Conservation (phyloP, 2,113 vertebrate species). For the Eubucco bourcierii region DNA sequence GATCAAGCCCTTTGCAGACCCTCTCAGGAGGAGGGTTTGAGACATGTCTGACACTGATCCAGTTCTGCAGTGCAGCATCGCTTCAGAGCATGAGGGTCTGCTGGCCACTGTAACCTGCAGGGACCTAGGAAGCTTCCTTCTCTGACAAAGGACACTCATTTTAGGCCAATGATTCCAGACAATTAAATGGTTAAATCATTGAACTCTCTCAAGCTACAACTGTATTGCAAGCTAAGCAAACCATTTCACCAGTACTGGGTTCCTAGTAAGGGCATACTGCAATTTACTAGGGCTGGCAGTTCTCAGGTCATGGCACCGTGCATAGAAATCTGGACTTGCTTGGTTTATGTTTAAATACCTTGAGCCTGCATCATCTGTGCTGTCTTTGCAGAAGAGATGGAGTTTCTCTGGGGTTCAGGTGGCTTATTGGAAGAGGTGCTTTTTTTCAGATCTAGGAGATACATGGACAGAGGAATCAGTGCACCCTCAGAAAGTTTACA, state of each 20-base stretch:
- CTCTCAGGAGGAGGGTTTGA: background rate
- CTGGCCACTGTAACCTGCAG: fast-evolving
- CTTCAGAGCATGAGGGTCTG: fast-evolving
- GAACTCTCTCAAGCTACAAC: background rate
- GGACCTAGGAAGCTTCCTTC: background rate
- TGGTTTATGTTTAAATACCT: background rate
- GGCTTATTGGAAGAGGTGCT: background rate
- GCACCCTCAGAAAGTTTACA: too few relatives aligned
- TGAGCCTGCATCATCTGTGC: background rate
- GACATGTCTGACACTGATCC: background rate
- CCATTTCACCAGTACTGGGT: background rate
- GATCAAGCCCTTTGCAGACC: background rate
- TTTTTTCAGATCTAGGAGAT: background rate
- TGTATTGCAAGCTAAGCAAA: background rate
- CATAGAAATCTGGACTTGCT: background rate
- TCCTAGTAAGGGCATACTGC: background rate
- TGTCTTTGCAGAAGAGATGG: background rate
- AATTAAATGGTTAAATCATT: background rate
- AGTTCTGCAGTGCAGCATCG: background rate
- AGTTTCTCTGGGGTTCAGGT: background rate
- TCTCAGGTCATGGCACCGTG: background rate
- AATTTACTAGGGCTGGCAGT: background rate
- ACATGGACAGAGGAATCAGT: too few relatives aligned
- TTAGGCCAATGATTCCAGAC: background rate
- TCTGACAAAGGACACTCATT: background rate